Conservation (phyloP, 2,888 invertebrate genomes). For the Agriopis leucophaearia region DNA sequence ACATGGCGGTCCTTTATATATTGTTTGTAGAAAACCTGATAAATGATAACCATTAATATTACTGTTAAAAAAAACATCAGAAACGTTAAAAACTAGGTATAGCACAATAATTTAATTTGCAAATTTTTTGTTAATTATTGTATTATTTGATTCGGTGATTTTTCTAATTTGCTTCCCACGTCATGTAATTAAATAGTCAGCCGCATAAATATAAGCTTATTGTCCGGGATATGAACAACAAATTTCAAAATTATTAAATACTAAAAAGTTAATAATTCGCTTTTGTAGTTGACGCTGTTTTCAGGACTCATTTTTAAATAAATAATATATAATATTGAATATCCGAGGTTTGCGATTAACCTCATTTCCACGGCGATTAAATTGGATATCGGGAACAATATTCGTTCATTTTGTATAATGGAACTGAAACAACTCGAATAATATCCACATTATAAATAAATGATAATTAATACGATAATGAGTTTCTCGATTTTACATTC, state of each 20-base stretch:
- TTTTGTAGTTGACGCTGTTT: background rate
- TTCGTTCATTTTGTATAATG: slow-evolving; percentile 23
- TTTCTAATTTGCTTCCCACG: too few species aligned
- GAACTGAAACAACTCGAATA: slow-evolving; percentile 15
- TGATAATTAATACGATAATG: slow-evolving; percentile 27
- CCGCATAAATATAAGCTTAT: too few species aligned
- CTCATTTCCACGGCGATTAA: slow-evolving; percentile 22
- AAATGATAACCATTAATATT: too few species aligned
- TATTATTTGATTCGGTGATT: too few species aligned
- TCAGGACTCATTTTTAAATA: background rate
- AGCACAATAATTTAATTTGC: too few species aligned
- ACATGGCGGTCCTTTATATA: slow-evolving; percentile 52
- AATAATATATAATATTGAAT: slow-evolving; percentile 2
- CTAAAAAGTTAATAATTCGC: background rate
- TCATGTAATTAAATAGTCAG: too few species aligned
- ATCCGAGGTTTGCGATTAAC: slow-evolving; percentile 3
- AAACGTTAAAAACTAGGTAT: too few species aligned
- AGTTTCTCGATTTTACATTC: slow-evolving; percentile 16
- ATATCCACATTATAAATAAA: slow-evolving; percentile 24
- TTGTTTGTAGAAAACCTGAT: slow-evolving; percentile 28
- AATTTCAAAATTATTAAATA: background rate
- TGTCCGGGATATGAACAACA: background rate
- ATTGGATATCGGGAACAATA: slow-evolving; percentile 23
- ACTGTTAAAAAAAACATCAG: too few species aligned
- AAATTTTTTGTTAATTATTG: too few species aligned